phyloP scores from a whole-genome alignment of 2,888 invertebrate genomes.

The Acleris laterana region DNA sequence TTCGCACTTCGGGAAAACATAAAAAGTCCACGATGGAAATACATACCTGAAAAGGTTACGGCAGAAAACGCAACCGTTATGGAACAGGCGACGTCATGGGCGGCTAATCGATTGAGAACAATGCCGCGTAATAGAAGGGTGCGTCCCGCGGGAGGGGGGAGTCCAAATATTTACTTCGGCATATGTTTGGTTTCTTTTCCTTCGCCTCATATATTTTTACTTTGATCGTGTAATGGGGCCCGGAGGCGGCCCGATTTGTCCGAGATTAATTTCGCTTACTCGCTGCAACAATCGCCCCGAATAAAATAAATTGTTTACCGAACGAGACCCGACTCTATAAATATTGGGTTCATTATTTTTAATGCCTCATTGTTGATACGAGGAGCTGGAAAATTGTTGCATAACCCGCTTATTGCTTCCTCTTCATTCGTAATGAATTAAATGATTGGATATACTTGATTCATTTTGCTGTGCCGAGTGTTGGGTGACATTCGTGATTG shows the following conservation, averaged over 20 bases:
- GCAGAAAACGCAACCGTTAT: slow-evolving; percentile 56
- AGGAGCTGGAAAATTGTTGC: slow-evolving; percentile 41
- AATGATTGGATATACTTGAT: slow-evolving; percentile 23
- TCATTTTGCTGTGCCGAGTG: slow-evolving; percentile 15
- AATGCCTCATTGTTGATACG: slow-evolving; percentile 27
- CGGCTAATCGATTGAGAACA: slow-evolving; percentile 80
- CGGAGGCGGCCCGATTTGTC: slow-evolving; percentile 74
- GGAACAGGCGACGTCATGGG: slow-evolving; percentile 69
- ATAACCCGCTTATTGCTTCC: slow-evolving; percentile 19
- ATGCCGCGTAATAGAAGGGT: slow-evolving; percentile 74
- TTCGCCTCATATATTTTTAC: slow-evolving; percentile 83
- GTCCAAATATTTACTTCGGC: slow-evolving; percentile 80
- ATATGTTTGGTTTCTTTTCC: slow-evolving; percentile 84
- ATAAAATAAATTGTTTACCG: slow-evolving; percentile 54
- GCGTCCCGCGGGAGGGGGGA: slow-evolving; percentile 51
- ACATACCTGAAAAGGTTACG: slow-evolving; percentile 42
- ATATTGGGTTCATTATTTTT: slow-evolving; percentile 37
- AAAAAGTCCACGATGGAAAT: background rate
- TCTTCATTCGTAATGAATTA: slow-evolving; percentile 14
- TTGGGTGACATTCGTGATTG: slow-evolving; percentile 45
- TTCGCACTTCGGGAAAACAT: background rate
- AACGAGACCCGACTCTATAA: slow-evolving; percentile 35
- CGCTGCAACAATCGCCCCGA: slow-evolving; percentile 50
- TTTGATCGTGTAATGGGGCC: slow-evolving; percentile 78
- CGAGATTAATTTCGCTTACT: slow-evolving; percentile 74